A percentile compares a stretch with the other conserved stretches of the same genome.
These are phyloP conservation scores for Entomobrya proxima DNA, from an alignment of 2,888 invertebrate genomes.

Conservation along the genomic window DNA sequence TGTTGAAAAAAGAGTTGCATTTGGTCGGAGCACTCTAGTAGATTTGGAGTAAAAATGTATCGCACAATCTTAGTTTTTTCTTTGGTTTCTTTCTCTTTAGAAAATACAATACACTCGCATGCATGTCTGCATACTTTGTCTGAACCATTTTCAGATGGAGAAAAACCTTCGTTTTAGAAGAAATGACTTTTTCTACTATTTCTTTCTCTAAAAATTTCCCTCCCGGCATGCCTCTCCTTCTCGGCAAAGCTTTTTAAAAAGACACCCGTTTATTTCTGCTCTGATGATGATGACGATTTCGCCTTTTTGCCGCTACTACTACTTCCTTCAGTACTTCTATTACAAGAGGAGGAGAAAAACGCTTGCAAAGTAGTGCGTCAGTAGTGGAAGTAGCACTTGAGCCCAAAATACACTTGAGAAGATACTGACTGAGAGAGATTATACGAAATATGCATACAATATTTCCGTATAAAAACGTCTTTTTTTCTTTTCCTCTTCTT, in stretches of 20 bases:
- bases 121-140: background rate
- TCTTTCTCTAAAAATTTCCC: constrained; percentile 9
- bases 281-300: constrained; percentile 30
- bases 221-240: constrained; percentile 1
- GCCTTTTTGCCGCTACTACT: background rate
- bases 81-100: background rate
- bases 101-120: background rate
- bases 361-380: background rate
- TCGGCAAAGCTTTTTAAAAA: background rate
- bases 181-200: constrained; percentile 22
- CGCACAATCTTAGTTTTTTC: background rate
- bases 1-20: background rate
- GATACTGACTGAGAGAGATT: no score
- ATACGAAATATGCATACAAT: background rate
- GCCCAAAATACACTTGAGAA: background rate
- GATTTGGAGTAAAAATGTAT: background rate
- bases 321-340: background rate
- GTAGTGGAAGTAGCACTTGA: background rate
- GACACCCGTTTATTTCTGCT: constrained; percentile 48
- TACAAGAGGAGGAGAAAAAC: background rate
- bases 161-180: background rate
- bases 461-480: background rate
- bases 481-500: background rate
- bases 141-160: no score
- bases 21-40: background rate